Conservation (phyloP, 2,888 invertebrate species). For the Aelia acuminata region DNA sequence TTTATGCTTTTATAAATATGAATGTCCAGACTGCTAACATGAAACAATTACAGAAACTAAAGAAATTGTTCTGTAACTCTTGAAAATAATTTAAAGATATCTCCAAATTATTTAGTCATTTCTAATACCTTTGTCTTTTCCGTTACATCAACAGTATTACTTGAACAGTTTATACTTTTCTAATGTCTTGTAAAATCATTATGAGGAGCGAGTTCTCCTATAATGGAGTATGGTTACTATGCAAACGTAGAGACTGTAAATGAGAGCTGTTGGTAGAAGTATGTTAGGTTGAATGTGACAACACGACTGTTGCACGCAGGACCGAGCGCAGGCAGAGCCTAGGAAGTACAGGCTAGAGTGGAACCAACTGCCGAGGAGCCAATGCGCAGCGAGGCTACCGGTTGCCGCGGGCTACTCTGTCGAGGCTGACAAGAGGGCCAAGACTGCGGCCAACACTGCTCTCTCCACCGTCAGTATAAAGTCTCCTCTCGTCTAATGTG, state of each 20-base stretch:
- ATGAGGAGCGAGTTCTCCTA: not conserved
- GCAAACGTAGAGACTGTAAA: not conserved
- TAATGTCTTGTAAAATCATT: not conserved
- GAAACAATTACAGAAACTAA: not conserved
- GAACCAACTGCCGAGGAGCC: conserved; percentile 82
- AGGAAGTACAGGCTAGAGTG: conserved; percentile 78
- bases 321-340: conserved; percentile 59
- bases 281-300: conserved; percentile 10
- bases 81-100: not conserved
- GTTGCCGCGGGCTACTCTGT: conserved; percentile 69
- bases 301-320: conserved; percentile 25
- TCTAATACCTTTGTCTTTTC: not conserved
- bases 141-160: not conserved
- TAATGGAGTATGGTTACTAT: not conserved
- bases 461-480: conserved; percentile 52
- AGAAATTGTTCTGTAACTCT: not conserved
- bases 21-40: not conserved
- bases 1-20: not conserved
- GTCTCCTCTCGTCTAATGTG: not conserved
- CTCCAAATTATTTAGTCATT: not conserved
- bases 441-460: conserved; percentile 67
- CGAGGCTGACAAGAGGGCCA: conserved; percentile 66
- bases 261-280: conserved; percentile 22
- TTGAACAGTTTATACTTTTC: not conserved
- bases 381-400: conserved; percentile 76